Conservation (phyloP, 2,797 vertebrate genomes). For the Arctocebus calabarensis region DNA sequence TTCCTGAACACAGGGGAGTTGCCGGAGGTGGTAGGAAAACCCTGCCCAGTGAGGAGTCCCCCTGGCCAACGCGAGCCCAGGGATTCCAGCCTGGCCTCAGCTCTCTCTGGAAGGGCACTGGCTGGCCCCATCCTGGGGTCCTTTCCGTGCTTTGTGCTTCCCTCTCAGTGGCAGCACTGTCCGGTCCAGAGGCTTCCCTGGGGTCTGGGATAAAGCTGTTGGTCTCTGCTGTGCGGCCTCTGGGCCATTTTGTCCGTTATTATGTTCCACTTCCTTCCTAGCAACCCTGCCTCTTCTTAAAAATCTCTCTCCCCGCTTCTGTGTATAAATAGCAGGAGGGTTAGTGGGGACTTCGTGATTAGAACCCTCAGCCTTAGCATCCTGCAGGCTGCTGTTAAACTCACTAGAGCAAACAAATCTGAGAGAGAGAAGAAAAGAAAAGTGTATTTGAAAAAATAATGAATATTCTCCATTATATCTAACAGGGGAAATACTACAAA, state of each 20-base stretch:
- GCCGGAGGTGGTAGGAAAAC: neutral
- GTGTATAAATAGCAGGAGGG: conserved; percentile 6
- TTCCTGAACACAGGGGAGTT: neutral
- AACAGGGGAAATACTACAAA: conserved; percentile 69
- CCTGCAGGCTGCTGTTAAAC: neutral
- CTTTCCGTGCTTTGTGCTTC: neutral
- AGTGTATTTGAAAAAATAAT: conserved; percentile 54
- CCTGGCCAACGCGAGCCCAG: neutral
- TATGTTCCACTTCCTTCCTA: neutral
- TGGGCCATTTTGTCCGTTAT: neutral
- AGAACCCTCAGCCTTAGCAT: neutral
- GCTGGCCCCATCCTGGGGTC: neutral
- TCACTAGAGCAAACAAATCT: conserved; percentile 8
- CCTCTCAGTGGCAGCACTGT: neutral
- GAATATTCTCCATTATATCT: conserved; percentile 61
- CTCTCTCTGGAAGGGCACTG: neutral
- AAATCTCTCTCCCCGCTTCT: neutral
- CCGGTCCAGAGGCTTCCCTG: conserved; percentile 38
- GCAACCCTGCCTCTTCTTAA: neutral
- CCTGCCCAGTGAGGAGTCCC: neutral
- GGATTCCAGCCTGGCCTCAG: neutral
- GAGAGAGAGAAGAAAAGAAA: neutral
- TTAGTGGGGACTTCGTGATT: neutral
- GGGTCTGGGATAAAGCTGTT: conserved; percentile 26
- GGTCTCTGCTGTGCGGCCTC: conserved; percentile 32